phyloP scores from a whole-genome alignment of 1,140 invertebrate species.

The Luehdorfia chinensis region DNA sequence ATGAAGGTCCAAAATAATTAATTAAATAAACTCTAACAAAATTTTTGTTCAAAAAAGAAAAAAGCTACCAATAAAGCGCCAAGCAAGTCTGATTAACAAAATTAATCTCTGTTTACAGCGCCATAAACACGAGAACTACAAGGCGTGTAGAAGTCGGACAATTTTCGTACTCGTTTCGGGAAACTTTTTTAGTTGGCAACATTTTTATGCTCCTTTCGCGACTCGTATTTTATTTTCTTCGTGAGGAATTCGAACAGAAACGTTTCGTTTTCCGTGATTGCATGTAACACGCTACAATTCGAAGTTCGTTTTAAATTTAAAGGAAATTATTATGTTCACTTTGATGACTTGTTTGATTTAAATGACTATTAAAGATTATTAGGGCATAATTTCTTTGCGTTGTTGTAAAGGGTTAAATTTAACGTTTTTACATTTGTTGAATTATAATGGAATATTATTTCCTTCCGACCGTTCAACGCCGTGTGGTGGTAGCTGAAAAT shows the following conservation, averaged over 20 bases:
- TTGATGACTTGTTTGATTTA: slow-evolving; percentile 16
- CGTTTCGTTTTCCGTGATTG: slow-evolving; percentile 25
- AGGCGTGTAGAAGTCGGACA: not conserved
- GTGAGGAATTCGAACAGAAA: slow-evolving; percentile 16
- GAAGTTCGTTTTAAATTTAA: slow-evolving; percentile 25
- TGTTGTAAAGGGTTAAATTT: slow-evolving; percentile 5
- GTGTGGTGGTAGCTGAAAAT: too few species aligned
- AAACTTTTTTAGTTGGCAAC: slow-evolving; percentile 20
- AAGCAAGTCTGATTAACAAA: slow-evolving; percentile 24
- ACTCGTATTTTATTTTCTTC: slow-evolving; percentile 4
- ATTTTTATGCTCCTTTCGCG: slow-evolving; percentile 28
- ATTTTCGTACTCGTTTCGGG: not conserved
- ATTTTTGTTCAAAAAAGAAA: not conserved
- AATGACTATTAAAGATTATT: slow-evolving; percentile 15
- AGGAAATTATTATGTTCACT: slow-evolving; percentile 16
- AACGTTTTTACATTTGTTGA: not conserved
- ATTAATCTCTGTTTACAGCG: slow-evolving; percentile 23
- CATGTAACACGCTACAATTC: slow-evolving; percentile 33
- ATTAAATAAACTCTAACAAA: slow-evolving; percentile 3
- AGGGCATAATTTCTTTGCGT: not conserved
- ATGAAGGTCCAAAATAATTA: too few species aligned
- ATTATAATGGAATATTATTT: not conserved
- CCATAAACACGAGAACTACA: slow-evolving; percentile 22
- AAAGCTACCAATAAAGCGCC: slow-evolving; percentile 18
- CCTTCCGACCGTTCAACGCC: too few species aligned